A percentile compares a stretch with the other conserved stretches of the same genome.
These are phyloP conservation scores for Cephus pygmeus DNA, from an alignment of 2,888 invertebrate species.

Conservation along the genomic window DNA sequence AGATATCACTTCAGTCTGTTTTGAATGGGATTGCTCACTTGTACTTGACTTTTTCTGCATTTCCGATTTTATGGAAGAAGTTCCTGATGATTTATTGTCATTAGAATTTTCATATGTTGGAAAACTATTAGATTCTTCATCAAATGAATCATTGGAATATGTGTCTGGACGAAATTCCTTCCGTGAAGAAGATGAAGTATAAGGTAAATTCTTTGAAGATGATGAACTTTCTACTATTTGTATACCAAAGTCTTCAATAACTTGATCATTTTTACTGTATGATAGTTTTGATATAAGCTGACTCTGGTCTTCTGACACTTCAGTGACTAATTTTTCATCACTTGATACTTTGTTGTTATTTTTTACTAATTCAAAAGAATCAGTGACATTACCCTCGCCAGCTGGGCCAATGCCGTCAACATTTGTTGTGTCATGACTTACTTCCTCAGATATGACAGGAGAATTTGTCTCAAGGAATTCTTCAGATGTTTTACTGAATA, in stretches of 20 bases:
- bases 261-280: background rate
- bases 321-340: background rate
- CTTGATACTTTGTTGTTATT: background rate
- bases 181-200: background rate
- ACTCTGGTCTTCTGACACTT: constrained; percentile 8
- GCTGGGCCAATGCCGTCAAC: background rate
- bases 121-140: constrained; percentile 8
- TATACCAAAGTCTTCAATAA: background rate
- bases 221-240: constrained; percentile 7
- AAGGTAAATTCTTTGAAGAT: background rate
- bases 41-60: background rate
- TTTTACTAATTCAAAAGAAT: constrained; percentile 1
- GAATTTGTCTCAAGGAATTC: background rate
- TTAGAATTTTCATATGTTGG: background rate
- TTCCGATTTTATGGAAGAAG: background rate
- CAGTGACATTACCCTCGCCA: background rate
- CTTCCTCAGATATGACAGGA: background rate
- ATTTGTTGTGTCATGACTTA: background rate
- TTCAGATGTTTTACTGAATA: background rate
- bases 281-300: background rate
- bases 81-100: background rate
- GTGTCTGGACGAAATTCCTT: background rate
- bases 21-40: constrained; percentile 1
- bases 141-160: constrained; percentile 31
- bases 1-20: constrained; percentile 7